These are phyloP conservation scores for Apotomis betuletana DNA, from an alignment of 2,888 invertebrate species.

Conservation along the genomic window DNA sequence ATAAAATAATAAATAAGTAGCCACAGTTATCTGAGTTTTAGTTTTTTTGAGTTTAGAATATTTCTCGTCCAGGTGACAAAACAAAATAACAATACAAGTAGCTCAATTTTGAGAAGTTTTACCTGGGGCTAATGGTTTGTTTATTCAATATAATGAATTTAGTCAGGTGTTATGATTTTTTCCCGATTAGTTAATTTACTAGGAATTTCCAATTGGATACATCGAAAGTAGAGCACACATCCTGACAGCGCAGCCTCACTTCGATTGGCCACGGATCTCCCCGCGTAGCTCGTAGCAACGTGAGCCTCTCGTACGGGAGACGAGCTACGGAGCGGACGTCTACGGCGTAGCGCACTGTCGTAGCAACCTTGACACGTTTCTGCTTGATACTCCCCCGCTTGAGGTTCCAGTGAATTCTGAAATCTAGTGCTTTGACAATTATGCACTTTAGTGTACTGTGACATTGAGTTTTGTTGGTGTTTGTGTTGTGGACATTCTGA, in stretches of 20 bases:
- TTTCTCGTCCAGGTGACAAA: too few relatives aligned
- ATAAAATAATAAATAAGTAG: too few relatives aligned
- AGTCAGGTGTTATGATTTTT: too few relatives aligned
- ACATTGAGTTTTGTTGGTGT: constrained; percentile 13
- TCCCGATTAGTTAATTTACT: too few relatives aligned
- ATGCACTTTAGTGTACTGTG: constrained; percentile 16
- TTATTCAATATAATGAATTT: too few relatives aligned
- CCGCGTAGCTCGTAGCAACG: constrained; percentile 82
- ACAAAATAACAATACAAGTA: too few relatives aligned
- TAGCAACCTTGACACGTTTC: constrained; percentile 75
- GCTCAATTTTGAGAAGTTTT: too few relatives aligned
- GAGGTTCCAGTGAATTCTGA: constrained; percentile 47
- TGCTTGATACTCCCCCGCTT: constrained; percentile 65
- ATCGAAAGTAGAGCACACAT: constrained; percentile 64
- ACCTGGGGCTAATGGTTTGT: too few relatives aligned
- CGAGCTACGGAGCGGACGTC: constrained; percentile 78
- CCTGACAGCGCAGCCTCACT: constrained; percentile 73
- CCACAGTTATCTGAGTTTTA: too few relatives aligned
- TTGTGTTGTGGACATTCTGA: constrained; percentile 30
- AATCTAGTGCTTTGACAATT: constrained; percentile 12
- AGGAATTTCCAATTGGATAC: background rate
- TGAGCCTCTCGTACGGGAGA: constrained; percentile 78
- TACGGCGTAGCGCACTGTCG: constrained; percentile 63
- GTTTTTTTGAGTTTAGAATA: too few relatives aligned
- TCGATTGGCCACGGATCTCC: constrained; percentile 81